Evolutionary conservation across 2,797 vertebrate genomes (phyloP).

Genomic region (Prionace glauca): DNA sequence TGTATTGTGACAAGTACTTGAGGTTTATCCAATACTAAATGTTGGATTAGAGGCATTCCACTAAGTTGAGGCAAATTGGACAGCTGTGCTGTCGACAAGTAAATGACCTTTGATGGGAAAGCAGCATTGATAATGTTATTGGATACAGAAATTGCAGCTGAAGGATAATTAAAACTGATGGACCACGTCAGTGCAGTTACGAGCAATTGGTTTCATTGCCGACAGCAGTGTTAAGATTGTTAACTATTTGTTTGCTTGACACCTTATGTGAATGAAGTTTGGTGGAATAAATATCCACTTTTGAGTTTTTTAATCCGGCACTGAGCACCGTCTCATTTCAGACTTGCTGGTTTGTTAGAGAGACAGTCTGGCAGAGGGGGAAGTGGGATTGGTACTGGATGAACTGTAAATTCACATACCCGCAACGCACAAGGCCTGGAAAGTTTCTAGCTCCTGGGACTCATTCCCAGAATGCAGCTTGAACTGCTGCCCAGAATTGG

Average conservation of each 20-base stretch:
- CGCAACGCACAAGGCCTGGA: neutral
- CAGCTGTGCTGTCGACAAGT: neutral
- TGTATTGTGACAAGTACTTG: neutral
- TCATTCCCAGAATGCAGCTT: neutral
- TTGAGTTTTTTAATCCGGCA: neutral
- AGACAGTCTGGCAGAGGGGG: neutral
- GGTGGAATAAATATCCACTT: neutral
- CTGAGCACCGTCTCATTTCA: neutral
- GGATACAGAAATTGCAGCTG: neutral
- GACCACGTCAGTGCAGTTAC: neutral
- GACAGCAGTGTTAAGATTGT: neutral
- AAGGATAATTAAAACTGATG: neutral
- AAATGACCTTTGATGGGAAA: neutral
- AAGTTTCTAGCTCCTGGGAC: neutral
- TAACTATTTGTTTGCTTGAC: neutral
- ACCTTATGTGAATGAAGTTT: neutral
- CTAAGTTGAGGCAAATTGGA: neutral
- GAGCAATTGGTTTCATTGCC: neutral
- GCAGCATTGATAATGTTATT: neutral
- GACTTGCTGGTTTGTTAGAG: neutral
- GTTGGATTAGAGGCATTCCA: neutral
- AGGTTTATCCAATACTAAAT: neutral
- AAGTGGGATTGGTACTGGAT: neutral
- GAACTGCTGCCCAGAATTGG: neutral
- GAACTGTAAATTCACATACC: too few relatives aligned